Conservation (phyloP, 2,113 vertebrate genomes). For the Atherinomorus stipes region DNA sequence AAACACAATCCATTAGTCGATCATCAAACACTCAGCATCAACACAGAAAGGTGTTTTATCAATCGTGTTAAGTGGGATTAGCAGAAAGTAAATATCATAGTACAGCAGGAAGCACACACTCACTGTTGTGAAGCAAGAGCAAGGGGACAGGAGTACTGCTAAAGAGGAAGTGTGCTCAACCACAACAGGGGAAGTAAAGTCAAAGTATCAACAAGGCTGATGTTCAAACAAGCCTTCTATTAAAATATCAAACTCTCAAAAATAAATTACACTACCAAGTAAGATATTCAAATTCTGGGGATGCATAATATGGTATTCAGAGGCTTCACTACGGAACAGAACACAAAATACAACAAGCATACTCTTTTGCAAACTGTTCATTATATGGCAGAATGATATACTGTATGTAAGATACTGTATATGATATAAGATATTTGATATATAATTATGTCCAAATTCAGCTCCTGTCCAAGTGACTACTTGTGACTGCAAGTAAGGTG, state of each 20-base stretch:
- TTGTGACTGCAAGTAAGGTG: not conserved
- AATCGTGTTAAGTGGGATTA: not conserved
- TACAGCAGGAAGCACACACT: conserved; percentile 41
- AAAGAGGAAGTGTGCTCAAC: conserved; percentile 52
- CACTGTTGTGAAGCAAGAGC: conserved; percentile 40
- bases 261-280: not conserved
- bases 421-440: no score
- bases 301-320: not conserved
- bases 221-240: not conserved
- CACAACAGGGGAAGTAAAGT: conserved; percentile 62
- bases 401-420: no score
- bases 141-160: not conserved
- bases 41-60: not conserved
- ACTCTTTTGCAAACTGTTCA: no score
- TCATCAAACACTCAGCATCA: not conserved
- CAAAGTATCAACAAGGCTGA: conserved; percentile 3
- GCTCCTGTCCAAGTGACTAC: not conserved
- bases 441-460: no score
- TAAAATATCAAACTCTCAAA: conserved; percentile 2
- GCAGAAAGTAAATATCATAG: conserved; percentile 18
- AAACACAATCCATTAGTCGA: not conserved
- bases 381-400: no score
- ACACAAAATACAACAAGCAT: not conserved
- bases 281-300: not conserved
- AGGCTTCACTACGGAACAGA: not conserved